These are phyloP conservation scores for Diaphora mendica DNA, from an alignment of 2,888 invertebrate genomes.

Conservation along the genomic window DNA sequence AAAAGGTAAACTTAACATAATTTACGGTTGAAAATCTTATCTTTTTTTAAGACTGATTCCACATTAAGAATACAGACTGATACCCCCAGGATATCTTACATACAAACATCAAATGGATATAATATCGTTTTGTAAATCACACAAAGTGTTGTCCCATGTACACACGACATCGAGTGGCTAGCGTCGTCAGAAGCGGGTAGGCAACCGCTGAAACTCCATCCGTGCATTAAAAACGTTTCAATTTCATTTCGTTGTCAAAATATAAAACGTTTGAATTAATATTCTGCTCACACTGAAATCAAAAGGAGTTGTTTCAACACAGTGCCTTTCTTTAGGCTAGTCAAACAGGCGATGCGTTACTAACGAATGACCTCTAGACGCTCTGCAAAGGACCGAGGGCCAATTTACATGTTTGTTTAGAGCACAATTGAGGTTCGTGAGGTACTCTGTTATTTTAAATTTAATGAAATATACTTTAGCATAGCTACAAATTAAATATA, in stretches of 20 bases:
- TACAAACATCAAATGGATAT: too few relatives aligned
- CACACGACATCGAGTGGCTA: too few relatives aligned
- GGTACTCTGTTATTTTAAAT: background rate
- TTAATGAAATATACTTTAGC: background rate
- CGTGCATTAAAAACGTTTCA: too few relatives aligned
- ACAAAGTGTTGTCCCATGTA: too few relatives aligned
- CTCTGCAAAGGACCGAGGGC: background rate
- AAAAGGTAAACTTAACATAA: background rate
- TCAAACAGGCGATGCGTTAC: conserved; percentile 6
- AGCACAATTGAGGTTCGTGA: background rate
- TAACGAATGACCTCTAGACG: conserved; percentile 11
- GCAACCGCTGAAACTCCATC: too few relatives aligned
- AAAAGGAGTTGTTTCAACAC: background rate
- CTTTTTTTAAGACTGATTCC: too few relatives aligned
- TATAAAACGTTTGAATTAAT: background rate
- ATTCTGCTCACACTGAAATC: background rate
- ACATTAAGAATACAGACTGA: too few relatives aligned
- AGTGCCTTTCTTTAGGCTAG: background rate
- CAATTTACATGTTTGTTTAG: conserved; percentile 8
- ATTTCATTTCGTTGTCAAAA: background rate
- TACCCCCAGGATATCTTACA: too few relatives aligned
- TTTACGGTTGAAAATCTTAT: background rate
- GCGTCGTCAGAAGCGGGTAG: too few relatives aligned
- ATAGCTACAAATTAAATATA: background rate
- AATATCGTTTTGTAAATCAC: too few relatives aligned